phyloP scores from a whole-genome alignment of 2,888 invertebrate genomes.

The Chloroclystis v-ata region DNA sequence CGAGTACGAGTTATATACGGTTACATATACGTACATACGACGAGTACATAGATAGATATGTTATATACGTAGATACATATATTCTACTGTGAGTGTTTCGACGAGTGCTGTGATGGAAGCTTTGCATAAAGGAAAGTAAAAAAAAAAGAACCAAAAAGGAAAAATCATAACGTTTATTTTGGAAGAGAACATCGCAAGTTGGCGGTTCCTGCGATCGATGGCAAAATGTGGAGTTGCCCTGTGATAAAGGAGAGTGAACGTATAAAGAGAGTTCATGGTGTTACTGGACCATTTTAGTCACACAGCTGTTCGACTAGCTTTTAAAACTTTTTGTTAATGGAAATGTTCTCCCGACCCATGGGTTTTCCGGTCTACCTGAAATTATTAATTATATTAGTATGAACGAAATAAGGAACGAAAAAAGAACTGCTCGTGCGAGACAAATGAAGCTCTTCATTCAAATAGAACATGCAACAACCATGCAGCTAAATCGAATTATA shows the following conservation, averaged over 20 bases:
- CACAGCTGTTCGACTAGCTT: slow-evolving; percentile 46
- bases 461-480: slow-evolving; percentile 55
- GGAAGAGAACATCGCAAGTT: slow-evolving; percentile 33
- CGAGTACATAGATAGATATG: slow-evolving; percentile 41
- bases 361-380: slow-evolving; percentile 76
- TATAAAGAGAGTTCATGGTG: slow-evolving; percentile 43
- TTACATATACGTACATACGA: slow-evolving; percentile 31
- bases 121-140: slow-evolving; percentile 69
- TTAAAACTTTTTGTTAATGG: slow-evolving; percentile 62
- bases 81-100: slow-evolving; percentile 72
- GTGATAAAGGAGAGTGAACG: slow-evolving; percentile 33
- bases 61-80: slow-evolving; percentile 41
- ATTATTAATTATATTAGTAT: slow-evolving; percentile 77
- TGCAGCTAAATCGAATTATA: slow-evolving; percentile 38
- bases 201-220: slow-evolving; percentile 24
- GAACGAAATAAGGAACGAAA: slow-evolving; percentile 59
- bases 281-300: slow-evolving; percentile 62
- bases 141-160: slow-evolving; percentile 62
- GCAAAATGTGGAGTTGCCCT: slow-evolving; percentile 20
- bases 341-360: slow-evolving; percentile 73
- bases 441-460: slow-evolving; percentile 45
- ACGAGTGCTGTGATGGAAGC: slow-evolving; percentile 77
- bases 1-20: slow-evolving; percentile 44
- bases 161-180: slow-evolving; percentile 67
- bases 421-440: slow-evolving; percentile 51